These are phyloP conservation scores for Andrena minutula DNA, from an alignment of 2,888 invertebrate species.

Conservation along the genomic window DNA sequence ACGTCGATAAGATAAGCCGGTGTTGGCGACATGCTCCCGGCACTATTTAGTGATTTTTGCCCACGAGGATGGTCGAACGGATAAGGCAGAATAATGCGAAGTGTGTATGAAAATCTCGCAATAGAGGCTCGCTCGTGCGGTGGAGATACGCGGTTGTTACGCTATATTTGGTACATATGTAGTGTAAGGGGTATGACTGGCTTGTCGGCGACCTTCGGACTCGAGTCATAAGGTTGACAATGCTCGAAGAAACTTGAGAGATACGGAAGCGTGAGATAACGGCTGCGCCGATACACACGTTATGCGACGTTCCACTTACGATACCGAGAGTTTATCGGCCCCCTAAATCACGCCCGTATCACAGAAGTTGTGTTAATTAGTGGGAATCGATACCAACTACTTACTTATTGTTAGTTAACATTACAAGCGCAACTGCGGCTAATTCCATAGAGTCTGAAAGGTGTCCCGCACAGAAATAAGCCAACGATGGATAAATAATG, in stretches of 20 bases:
- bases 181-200: not conserved
- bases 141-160: slow-evolving; percentile 10
- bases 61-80: slow-evolving; percentile 20
- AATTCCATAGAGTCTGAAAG: no score
- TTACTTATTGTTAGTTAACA: no score
- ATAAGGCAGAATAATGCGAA: slow-evolving; percentile 48
- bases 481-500: no score
- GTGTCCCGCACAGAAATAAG: no score
- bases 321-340: slow-evolving; percentile 37
- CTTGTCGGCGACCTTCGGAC: slow-evolving; percentile 66
- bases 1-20: slow-evolving; percentile 63
- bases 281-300: slow-evolving; percentile 1
- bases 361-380: slow-evolving; percentile 53
- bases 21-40: slow-evolving; percentile 13
- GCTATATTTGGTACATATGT: no score
- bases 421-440: no score
- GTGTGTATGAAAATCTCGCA: slow-evolving; percentile 23
- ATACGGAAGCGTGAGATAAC: slow-evolving; percentile 45
- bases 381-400: slow-evolving; percentile 22
- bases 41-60: slow-evolving; percentile 61
- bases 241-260: slow-evolving; percentile 26
- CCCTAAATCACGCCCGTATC: slow-evolving; percentile 40
- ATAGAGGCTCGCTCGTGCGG: slow-evolving; percentile 20
- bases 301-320: slow-evolving; percentile 41
- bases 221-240: slow-evolving; percentile 62